Evolutionary conservation across 1,140 invertebrate genomes (phyloP).

Genomic region (Diabrotica virgifera): DNA sequence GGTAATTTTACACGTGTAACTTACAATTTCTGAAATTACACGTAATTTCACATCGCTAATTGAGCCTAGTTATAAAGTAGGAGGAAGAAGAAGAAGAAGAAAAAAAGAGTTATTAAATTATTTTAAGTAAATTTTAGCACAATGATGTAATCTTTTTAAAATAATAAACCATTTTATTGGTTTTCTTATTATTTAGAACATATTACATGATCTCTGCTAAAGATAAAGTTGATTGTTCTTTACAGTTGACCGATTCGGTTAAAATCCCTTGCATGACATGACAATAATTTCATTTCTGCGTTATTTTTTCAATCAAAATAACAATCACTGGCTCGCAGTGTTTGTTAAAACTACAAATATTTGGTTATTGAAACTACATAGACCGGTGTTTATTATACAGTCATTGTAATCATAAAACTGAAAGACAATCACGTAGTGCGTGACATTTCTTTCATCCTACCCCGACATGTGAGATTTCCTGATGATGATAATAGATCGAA

Average conservation of each 20-base stretch:
- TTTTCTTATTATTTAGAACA: too few relatives aligned
- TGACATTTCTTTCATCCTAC: conserved; percentile 7
- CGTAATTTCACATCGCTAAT: too few relatives aligned
- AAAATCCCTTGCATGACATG: not conserved
- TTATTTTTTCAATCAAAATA: not conserved
- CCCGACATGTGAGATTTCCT: conserved; percentile 5
- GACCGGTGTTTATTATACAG: not conserved
- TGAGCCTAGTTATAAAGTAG: too few relatives aligned
- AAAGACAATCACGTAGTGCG: conserved; percentile 10
- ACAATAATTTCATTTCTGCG: not conserved
- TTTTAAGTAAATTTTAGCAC: too few relatives aligned
- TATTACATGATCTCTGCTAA: too few relatives aligned
- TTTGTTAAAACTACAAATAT: not conserved
- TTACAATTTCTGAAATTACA: too few relatives aligned
- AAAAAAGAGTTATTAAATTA: too few relatives aligned
- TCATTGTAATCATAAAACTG: not conserved
- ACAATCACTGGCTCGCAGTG: not conserved
- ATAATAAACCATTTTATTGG: too few relatives aligned
- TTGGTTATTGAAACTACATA: not conserved
- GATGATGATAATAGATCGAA: not conserved
- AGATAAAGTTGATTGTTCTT: not conserved
- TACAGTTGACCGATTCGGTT: not conserved
- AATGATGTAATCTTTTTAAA: too few relatives aligned
- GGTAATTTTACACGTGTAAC: too few relatives aligned
- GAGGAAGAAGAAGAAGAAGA: too few relatives aligned